Base-by-base conservation (phyloP, 2,797 vertebrate species). In the Hephaestus fuliginosus region DNA sequence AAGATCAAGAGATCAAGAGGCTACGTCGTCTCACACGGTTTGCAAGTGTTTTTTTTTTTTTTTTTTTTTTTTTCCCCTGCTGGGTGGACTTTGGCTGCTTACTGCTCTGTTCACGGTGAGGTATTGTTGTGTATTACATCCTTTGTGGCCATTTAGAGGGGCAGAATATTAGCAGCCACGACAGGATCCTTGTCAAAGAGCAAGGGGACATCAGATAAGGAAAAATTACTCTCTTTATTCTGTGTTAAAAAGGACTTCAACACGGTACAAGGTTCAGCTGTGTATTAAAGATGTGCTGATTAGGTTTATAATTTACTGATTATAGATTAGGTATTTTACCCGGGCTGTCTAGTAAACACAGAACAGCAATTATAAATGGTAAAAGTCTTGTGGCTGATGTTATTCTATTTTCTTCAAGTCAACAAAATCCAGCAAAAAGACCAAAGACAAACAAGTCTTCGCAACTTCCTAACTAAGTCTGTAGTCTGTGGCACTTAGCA, bases 1-100 rank as follows among this genome's bases (percentile, higher is more conserved):
- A 39, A 61, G 57, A 62, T n/a, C n/a, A n/a, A 15, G 62, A 66
- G 83, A 84, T 85, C 74, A 85, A 83, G 83, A 60, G 79, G 77
- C 69, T 14, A 46, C 3, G 4, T 17, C 4, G 36, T 74, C 80
- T 74, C 51, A 70, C 61, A 18, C 18, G 1, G 15, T 65, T 69
- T 70, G 68, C 70, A 71, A 71, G 81, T 74, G 75, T 65, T 58
- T 78, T 33, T 33, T 33, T 33, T 33, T 33, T 33, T 33, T 33
- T 33, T 33, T 33, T 33, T 33, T 33, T 33, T 30, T 30, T 30
- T 30, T 30, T 30, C 14, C 25, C 73, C 55, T 46, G 58, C 61
- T 62, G 82, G 81, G 78, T 78, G 81, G 81, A 74, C 49, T 82
- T 56, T 0, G 33, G 70, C 68, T 76, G 76, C 63, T 69, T 71